A percentile compares a stretch with the other conserved stretches of the same genome.
Conservation (phyloP, 1,140 invertebrate species). For the Conus betulinus region DNA sequence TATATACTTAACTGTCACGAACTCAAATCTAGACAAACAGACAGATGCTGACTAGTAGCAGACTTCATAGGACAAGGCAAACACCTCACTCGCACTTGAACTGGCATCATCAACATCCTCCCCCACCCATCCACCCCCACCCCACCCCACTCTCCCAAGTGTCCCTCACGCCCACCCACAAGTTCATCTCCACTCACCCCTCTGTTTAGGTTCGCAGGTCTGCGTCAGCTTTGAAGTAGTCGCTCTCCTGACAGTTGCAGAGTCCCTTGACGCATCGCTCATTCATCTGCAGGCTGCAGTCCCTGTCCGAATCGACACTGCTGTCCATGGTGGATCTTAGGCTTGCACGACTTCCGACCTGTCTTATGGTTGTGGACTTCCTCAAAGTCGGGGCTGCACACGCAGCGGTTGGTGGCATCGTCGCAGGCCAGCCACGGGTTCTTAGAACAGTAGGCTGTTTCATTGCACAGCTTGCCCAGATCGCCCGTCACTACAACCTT, state of each 20-base stretch:
- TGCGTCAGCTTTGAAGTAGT: neutral
- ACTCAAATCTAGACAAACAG: no score
- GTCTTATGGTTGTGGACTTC: neutral
- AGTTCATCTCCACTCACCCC: neutral
- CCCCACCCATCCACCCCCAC: neutral
- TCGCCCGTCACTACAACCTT: neutral
- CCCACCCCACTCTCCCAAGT: neutral
- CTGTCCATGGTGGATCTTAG: neutral
- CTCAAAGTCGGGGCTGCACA: neutral
- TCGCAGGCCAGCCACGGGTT: neutral
- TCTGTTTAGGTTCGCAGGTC: neutral
- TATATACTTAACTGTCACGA: no score
- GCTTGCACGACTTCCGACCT: neutral
- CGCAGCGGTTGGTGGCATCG: neutral
- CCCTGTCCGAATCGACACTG: neutral
- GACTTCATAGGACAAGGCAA: no score
- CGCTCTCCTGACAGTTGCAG: neutral
- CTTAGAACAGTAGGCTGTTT: neutral
- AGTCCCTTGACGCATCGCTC: neutral
- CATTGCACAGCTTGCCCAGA: neutral
- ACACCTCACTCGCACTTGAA: no score
- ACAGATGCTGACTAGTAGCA: no score
- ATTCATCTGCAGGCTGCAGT: neutral
- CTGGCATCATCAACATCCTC: no score
- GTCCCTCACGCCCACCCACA: no score